A percentile compares a stretch with the other conserved stretches of the same genome.
Evolutionary conservation across 2,888 invertebrate genomes (phyloP).

Genomic region (Agrotis segetum): DNA sequence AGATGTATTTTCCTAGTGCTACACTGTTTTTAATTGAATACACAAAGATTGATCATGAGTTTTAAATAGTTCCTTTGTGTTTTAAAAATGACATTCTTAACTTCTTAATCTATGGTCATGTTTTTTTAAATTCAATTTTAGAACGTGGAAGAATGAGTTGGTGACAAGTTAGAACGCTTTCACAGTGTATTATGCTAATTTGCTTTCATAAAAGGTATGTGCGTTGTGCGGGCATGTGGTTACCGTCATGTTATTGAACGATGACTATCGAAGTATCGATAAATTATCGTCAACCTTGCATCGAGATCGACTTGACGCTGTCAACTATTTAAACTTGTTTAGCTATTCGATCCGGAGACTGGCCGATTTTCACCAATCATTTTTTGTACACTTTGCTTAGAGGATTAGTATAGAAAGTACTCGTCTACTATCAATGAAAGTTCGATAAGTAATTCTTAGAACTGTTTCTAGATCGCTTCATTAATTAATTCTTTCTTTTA

Average conservation of each 20-base stretch:
- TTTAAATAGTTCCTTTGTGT: conserved; percentile 38
- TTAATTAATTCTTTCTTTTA: conserved; percentile 37
- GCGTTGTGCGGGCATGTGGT: conserved; percentile 33
- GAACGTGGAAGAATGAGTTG: conserved; percentile 24
- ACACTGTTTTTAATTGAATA: conserved; percentile 27
- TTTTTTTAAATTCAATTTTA: conserved; percentile 17
- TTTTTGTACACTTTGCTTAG: conserved; percentile 70
- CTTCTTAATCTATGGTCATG: conserved; percentile 24
- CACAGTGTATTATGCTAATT: conserved; percentile 29
- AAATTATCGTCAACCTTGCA: conserved; percentile 53
- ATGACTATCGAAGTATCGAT: conserved; percentile 42
- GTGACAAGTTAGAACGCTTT: conserved; percentile 32
- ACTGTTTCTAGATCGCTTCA: conserved; percentile 44
- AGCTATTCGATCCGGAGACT: conserved; percentile 66
- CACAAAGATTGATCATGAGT: conserved; percentile 32
- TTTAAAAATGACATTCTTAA: conserved; percentile 32
- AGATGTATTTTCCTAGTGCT: conserved; percentile 20
- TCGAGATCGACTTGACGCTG: conserved; percentile 49
- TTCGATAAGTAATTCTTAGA: conserved; percentile 63
- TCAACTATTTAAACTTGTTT: conserved; percentile 73
- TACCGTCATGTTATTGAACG: conserved; percentile 42
- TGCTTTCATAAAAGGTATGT: conserved; percentile 24
- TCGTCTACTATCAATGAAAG: conserved; percentile 75
- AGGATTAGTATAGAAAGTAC: conserved; percentile 79
- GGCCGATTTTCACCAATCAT: conserved; percentile 73